These are phyloP conservation scores for Caiman crocodilus DNA, from an alignment of 2,797 vertebrate genomes.

Conservation along the genomic window DNA sequence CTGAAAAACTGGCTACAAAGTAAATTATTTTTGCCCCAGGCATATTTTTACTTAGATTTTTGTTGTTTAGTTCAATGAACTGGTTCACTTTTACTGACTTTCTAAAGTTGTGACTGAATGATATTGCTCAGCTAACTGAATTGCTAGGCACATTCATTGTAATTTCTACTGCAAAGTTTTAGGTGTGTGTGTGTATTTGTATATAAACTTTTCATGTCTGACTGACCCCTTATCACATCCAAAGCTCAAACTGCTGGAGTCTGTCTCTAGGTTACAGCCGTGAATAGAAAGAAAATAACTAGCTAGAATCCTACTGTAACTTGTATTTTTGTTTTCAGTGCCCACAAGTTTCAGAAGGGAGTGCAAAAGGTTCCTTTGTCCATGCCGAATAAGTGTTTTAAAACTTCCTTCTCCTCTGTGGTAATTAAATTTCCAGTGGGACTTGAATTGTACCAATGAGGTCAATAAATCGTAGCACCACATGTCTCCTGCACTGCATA, in stretches of 20 bases:
- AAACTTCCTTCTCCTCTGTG: slow-evolving; percentile 52
- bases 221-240: background rate
- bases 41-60: background rate
- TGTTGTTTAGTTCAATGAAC: slow-evolving; percentile 50
- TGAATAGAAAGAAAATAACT: background rate
- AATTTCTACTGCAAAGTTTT: slow-evolving; percentile 13
- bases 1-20: background rate
- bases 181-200: background rate
- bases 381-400: slow-evolving; percentile 41
- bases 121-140: slow-evolving; percentile 11
- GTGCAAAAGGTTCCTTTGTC: slow-evolving; percentile 45
- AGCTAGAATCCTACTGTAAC: slow-evolving; percentile 32
- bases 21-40: slow-evolving; percentile 14
- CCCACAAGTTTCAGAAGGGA: slow-evolving; percentile 33
- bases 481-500: slow-evolving; percentile 30
- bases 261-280: slow-evolving; percentile 51
- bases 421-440: slow-evolving; percentile 30
- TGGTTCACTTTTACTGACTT: slow-evolving; percentile 38
- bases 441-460: slow-evolving; percentile 40
- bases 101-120: background rate
- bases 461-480: background rate
- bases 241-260: slow-evolving; percentile 21
- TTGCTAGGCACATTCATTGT: slow-evolving; percentile 6
- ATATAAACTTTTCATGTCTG: background rate
- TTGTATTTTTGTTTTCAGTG: slow-evolving; percentile 54